Evolutionary conservation across 2,888 invertebrate genomes (phyloP).

Genomic region (Caenorhabditis sp.): DNA sequence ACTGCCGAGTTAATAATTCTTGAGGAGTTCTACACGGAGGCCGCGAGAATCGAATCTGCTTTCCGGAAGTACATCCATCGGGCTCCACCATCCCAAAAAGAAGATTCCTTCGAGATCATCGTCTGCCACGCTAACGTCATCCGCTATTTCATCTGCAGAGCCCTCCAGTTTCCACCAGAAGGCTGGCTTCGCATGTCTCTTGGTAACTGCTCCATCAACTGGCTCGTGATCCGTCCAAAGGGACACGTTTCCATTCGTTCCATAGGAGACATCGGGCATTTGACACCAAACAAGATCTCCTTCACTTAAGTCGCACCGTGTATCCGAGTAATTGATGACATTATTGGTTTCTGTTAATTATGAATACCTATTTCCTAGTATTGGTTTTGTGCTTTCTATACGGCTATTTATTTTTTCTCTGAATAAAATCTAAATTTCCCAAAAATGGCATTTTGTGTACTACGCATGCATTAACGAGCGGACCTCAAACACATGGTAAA

Average conservation of each 20-base stretch:
- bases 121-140: slow-evolving; percentile 99
- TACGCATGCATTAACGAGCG: slow-evolving; percentile 39
- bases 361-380: no score
- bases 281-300: slow-evolving; percentile 88
- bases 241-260: slow-evolving; percentile 91
- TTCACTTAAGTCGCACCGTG: slow-evolving; percentile 68
- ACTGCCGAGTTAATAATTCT: no score
- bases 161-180: slow-evolving; percentile 96
- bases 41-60: slow-evolving; percentile 85
- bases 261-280: slow-evolving; percentile 93
- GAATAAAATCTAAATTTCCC: slow-evolving; percentile 13
- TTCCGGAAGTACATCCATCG: slow-evolving; percentile 95
- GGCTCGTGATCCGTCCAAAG: slow-evolving; percentile 91
- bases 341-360: slow-evolving; percentile 13
- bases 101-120: slow-evolving; percentile 92
- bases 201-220: slow-evolving; percentile 95
- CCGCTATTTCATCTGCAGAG: slow-evolving; percentile 95
- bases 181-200: slow-evolving; percentile 95
- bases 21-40: slow-evolving; percentile 81
- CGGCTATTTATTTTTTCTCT: background rate
- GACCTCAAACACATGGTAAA: slow-evolving; percentile 41
- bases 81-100: slow-evolving; percentile 89
- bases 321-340: background rate
- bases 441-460: slow-evolving; percentile 24
- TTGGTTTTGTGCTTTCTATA: no score